Evolutionary conservation across 1,140 invertebrate species (phyloP).

Genomic region (Drosophila navojoa): DNA sequence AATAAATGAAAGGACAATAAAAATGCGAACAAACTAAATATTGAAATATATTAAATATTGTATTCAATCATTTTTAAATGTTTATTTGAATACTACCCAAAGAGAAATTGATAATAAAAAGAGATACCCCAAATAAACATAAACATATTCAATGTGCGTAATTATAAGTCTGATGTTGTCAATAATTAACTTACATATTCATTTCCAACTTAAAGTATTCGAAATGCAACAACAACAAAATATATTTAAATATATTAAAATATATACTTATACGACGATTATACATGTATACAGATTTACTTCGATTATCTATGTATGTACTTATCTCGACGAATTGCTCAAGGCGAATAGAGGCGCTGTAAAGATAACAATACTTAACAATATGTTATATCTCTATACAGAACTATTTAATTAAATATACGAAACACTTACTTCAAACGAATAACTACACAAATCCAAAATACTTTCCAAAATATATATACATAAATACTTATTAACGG

Average conservation of each 20-base stretch:
- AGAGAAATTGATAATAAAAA: conserved; percentile 23
- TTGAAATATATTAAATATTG: conserved; percentile 33
- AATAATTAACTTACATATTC: conserved; percentile 70
- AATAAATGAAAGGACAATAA: conserved; percentile 71
- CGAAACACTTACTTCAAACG: conserved; percentile 38
- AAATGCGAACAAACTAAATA: conserved; percentile 34
- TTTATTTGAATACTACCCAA: conserved; percentile 31
- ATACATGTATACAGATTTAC: conserved; percentile 51
- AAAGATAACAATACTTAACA: conserved; percentile 30
- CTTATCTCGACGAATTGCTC: conserved; percentile 25
- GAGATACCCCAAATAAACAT: conserved; percentile 20
- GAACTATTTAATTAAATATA: conserved; percentile 15
- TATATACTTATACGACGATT: conserved; percentile 33
- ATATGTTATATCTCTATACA: conserved; percentile 67
- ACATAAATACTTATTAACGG: conserved; percentile 69
- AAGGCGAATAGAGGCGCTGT: conserved; percentile 23
- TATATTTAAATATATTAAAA: conserved; percentile 26
- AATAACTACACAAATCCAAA: conserved; percentile 20
- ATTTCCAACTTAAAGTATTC: conserved; percentile 56
- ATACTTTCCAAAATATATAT: conserved; percentile 56
- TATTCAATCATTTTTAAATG: conserved; percentile 39
- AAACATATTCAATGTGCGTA: conserved; percentile 75
- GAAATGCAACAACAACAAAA: conserved; percentile 28
- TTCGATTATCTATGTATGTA: conserved; percentile 54
- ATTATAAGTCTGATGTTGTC: conserved; percentile 83